Base-by-base conservation (phyloP, 2,888 invertebrate genomes). In the Oegoconia quadripuncta region DNA sequence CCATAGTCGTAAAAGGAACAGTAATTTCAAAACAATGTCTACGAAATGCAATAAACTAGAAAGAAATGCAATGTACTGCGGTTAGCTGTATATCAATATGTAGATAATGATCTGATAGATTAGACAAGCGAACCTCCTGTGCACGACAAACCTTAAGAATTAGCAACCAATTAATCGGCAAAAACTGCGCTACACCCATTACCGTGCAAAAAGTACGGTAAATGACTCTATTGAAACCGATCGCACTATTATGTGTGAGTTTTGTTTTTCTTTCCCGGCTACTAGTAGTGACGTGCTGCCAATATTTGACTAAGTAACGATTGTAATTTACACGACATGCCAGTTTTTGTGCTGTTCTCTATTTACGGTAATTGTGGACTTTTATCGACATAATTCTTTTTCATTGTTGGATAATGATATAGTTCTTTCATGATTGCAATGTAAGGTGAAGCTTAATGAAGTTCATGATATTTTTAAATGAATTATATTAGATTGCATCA, bases 101-200 rank as follows among this genome's bases (percentile, higher is more conserved):
- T n/a, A 50, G 70, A 74, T 70, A 71, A 58, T 50, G 52, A 77
- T 66, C 61, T 45, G 48, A 46, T 50, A 50, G 50, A 41, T 48
- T 44, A 50, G 46, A 51, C 50, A 46, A 48, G 39, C 15, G 43
- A 51, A 39, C 42, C 51, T 52, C 52, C 47, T 48, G 50, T 61
- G 52, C 55, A 55, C 60, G 55, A 54, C 49, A 56, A 57, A 59
- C 53, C 51, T 54, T 55, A 52, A 54, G 55, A 63, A 71, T 74
- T 72, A 74, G 59, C 61, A 60, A 63, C 60, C 67, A 69, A 77
- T 79, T 77, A 76, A 51, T 51, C 42, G 46, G 62, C 57, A 74
- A 76, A 69, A 61, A 61, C 57, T 59, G 52, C 42, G 46, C 47
- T 52, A 61, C 59, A 57, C 42, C 57, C 50, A 64, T 69, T 67